Evolutionary conservation across 2,888 invertebrate genomes (phyloP).

Genomic region (Drosophila robusta): DNA sequence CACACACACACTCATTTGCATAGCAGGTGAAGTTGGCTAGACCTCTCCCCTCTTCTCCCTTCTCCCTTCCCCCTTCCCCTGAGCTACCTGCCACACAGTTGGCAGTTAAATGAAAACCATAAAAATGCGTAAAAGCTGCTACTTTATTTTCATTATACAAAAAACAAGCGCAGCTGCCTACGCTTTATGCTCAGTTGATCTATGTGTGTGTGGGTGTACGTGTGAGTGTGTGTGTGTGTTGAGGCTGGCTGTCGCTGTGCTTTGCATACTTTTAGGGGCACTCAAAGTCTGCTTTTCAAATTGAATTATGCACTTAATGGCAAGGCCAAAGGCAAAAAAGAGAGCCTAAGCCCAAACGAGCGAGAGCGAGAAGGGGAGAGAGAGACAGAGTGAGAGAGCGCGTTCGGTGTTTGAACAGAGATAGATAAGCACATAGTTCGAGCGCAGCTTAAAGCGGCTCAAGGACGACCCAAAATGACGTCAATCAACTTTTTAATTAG

Average conservation of each 20-base stretch:
- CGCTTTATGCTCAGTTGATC: conserved; percentile 53
- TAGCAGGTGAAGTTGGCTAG: conserved; percentile 52
- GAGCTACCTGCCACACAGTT: conserved; percentile 33
- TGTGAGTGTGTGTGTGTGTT: conserved; percentile 9
- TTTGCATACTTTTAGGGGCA: conserved; percentile 73
- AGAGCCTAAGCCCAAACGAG: background rate
- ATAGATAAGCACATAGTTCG: background rate
- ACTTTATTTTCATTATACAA: conserved; percentile 74
- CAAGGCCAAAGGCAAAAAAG: conserved; percentile 5
- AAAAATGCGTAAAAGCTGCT: conserved; percentile 78
- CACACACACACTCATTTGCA: conserved; percentile 59
- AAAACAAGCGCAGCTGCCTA: conserved; percentile 29
- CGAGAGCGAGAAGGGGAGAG: background rate
- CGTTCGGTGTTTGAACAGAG: background rate
- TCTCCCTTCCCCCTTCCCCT: background rate
- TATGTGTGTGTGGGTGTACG: conserved; percentile 41
- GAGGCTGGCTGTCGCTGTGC: conserved; percentile 32
- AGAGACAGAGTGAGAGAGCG: background rate
- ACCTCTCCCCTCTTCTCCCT: background rate
- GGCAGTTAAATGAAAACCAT: conserved; percentile 73
- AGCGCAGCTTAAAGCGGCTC: conserved; percentile 9
- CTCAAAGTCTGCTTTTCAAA: conserved; percentile 63
- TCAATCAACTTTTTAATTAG: conserved; percentile 16
- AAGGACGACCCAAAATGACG: conserved; percentile 9
- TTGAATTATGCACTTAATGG: conserved; percentile 77